phyloP scores from a whole-genome alignment of 2,113 vertebrate genomes.

The Platanista minor region DNA sequence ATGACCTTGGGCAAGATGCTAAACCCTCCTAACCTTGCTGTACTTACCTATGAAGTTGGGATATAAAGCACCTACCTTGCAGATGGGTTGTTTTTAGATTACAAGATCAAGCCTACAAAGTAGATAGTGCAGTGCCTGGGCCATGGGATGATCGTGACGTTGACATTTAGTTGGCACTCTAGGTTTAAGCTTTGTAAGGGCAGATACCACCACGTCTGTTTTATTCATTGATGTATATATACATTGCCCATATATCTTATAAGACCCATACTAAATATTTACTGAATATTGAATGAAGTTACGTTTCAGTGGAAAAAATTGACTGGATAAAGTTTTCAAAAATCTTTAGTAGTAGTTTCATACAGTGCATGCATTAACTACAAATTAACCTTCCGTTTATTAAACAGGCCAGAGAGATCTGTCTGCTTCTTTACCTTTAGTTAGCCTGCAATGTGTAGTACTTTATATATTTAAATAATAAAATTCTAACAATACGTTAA shows the following conservation, averaged over 20 bases:
- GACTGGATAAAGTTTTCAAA: not conserved
- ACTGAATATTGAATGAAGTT: not conserved
- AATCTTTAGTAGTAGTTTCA: not conserved
- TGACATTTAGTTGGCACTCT: too few relatives aligned
- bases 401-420: not conserved
- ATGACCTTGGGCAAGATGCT: not conserved
- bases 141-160: not conserved
- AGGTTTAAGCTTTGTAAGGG: not conserved
- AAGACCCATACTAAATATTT: not conserved
- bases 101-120: not conserved
- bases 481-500: not conserved
- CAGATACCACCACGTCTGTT: not conserved
- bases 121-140: not conserved
- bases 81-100: not conserved
- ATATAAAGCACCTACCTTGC: not conserved
- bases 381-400: not conserved
- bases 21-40: not conserved
- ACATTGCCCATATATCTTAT: not conserved
- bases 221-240: not conserved
- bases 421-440: not conserved
- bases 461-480: constrained; percentile 3
- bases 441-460: not conserved
- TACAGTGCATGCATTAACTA: not conserved
- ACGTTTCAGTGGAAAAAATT: not conserved
- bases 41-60: not conserved